Conservation (phyloP, 2,113 vertebrate genomes). For the Psilopsiagon aurifrons region DNA sequence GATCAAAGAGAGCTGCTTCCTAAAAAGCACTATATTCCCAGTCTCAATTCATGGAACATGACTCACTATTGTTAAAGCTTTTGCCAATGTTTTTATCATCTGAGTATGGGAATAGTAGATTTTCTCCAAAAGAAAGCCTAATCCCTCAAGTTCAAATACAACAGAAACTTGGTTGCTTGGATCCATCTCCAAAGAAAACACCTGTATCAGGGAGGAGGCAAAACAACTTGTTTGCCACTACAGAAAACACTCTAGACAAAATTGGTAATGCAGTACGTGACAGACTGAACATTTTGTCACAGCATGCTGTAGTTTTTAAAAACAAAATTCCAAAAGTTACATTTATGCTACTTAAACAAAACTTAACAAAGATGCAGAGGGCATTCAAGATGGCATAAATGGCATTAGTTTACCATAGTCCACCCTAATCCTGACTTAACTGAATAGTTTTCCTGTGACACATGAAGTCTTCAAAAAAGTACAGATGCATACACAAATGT, state of each 20-base stretch:
- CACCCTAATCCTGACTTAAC: background rate
- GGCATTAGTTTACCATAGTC: background rate
- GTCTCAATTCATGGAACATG: constrained; percentile 37
- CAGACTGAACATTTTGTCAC: background rate
- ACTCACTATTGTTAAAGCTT: constrained; percentile 50
- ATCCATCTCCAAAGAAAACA: constrained; percentile 62
- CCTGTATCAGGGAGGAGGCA: background rate
- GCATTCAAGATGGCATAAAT: background rate
- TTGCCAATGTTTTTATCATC: constrained; percentile 54
- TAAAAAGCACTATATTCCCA: constrained; percentile 14
- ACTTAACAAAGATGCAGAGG: background rate
- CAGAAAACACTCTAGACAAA: background rate
- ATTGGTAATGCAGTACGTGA: background rate
- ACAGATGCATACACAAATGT: background rate
- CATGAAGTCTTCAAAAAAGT: background rate
- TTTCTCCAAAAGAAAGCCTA: constrained; percentile 40
- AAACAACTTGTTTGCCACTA: constrained; percentile 3
- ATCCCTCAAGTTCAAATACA: constrained; percentile 30
- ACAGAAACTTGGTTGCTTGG: constrained; percentile 14
- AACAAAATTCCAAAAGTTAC: background rate
- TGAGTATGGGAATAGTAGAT: background rate
- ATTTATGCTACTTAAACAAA: background rate
- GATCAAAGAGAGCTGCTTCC: constrained; percentile 57
- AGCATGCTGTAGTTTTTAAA: background rate
- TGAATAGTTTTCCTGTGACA: background rate